Conservation (phyloP, 1,140 invertebrate species). For the Cydia pomonella region DNA sequence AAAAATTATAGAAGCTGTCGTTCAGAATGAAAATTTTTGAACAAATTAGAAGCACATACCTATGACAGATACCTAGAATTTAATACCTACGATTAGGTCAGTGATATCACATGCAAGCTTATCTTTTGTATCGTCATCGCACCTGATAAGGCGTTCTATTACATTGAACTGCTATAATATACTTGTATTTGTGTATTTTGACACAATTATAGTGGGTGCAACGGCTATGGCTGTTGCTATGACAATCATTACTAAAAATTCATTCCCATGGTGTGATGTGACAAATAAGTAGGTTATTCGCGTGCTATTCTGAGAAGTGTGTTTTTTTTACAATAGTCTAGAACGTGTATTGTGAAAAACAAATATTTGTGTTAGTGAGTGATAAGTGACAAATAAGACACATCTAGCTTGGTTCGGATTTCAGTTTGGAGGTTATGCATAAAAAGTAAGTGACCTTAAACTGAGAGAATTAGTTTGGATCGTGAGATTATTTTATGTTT, state of each 20-base stretch:
- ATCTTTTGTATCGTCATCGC: constrained; percentile 26
- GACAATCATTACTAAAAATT: not conserved
- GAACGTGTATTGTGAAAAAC: not conserved
- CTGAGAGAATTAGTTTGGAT: not conserved
- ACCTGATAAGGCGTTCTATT: constrained; percentile 22
- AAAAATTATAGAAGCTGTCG: no score
- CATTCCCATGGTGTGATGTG: not conserved
- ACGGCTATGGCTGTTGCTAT: not conserved
- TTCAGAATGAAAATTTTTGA: no score
- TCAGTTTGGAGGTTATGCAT: constrained; percentile 20
- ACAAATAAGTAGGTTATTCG: not conserved
- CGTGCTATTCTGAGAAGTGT: not conserved
- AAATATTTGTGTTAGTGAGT: constrained; percentile 5
- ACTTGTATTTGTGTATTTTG: not conserved
- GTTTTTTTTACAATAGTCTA: not conserved
- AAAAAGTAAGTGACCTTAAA: constrained; percentile 22
- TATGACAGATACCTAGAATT: not conserved
- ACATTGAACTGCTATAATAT: constrained; percentile 13
- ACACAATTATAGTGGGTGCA: not conserved
- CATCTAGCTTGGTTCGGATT: not conserved
- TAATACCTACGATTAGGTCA: not conserved
- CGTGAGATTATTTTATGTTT: not conserved
- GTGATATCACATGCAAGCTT: constrained; percentile 12
- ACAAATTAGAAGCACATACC: no score
- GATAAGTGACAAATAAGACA: not conserved